Evolutionary conservation across 2,797 vertebrate genomes (phyloP).

Genomic region (Aulostomus chinensis): DNA sequence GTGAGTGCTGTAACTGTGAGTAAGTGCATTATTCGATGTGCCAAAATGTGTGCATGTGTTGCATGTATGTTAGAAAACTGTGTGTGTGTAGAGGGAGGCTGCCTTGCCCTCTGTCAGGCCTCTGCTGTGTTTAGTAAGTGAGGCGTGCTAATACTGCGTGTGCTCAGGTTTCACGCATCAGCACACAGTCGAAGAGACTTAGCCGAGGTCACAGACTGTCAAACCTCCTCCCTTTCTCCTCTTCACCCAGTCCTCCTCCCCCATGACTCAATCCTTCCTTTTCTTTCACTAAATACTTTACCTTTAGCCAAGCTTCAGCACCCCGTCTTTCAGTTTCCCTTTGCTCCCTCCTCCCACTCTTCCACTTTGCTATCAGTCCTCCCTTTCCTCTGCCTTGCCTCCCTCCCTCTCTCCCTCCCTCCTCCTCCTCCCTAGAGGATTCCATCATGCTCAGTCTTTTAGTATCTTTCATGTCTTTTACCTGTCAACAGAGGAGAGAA

Average conservation of each 20-base stretch:
- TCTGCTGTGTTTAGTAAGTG: constrained; percentile 74
- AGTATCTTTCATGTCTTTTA: constrained; percentile 77
- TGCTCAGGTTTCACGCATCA: constrained; percentile 81
- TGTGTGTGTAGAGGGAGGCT: constrained; percentile 41
- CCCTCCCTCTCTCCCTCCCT: constrained; percentile 8
- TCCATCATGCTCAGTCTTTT: constrained; percentile 72
- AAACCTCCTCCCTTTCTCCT: constrained; percentile 33
- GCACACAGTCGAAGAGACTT: constrained; percentile 77
- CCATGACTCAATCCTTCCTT: constrained; percentile 62
- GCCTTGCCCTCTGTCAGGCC: constrained; percentile 70
- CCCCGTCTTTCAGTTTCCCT: constrained; percentile 40
- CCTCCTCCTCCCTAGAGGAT: constrained; percentile 61
- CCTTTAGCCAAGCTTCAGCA: constrained; percentile 56
- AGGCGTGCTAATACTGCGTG: constrained; percentile 76
- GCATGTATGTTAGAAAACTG: constrained; percentile 31
- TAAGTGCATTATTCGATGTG: constrained; percentile 37
- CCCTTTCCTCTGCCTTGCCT: constrained; percentile 21
- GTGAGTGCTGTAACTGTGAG: constrained; percentile 10
- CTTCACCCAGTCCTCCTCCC: constrained; percentile 8
- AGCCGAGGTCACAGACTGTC: constrained; percentile 76
- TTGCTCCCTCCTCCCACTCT: constrained; percentile 1
- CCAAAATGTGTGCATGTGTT: constrained; percentile 23
- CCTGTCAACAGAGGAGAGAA: constrained; percentile 77
- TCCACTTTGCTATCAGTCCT: constrained; percentile 39
- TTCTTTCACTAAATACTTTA: constrained; percentile 63